phyloP scores from a whole-genome alignment of 2,797 vertebrate species.

The Pseudochirops cupreus region DNA sequence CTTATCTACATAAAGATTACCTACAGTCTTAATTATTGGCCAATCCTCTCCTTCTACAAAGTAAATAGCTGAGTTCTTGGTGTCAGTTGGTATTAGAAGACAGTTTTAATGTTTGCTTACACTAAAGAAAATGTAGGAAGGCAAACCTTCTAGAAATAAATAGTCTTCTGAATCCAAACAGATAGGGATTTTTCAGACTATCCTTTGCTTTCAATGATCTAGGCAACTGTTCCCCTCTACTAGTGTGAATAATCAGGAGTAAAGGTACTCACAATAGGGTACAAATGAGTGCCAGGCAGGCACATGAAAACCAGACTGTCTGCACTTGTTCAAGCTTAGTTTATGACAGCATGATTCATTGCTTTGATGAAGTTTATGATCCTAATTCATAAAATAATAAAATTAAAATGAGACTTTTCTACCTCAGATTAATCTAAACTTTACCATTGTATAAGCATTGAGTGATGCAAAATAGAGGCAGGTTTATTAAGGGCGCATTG shows the following conservation, averaged over 20 bases:
- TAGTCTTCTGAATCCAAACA: conserved; percentile 50
- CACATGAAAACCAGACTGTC: background rate
- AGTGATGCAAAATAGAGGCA: background rate
- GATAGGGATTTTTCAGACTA: conserved; percentile 38
- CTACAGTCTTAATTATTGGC: background rate
- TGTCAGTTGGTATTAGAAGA: background rate
- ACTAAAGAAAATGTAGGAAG: conserved; percentile 53
- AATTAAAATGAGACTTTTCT: conserved; percentile 29
- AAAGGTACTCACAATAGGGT: background rate
- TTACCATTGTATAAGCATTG: conserved; percentile 3
- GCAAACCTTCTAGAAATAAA: conserved; percentile 27
- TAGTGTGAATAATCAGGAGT: background rate
- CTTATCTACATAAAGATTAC: background rate
- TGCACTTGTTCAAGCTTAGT: background rate
- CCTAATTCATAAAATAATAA: conserved; percentile 50
- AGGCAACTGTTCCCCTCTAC: conserved; percentile 13
- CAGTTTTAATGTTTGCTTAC: conserved; percentile 47
- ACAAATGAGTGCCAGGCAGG: background rate
- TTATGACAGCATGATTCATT: conserved; percentile 42
- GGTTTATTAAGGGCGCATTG: conserved; percentile 19
- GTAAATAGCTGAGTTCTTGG: conserved; percentile 6
- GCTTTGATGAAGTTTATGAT: conserved; percentile 31
- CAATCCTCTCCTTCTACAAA: background rate
- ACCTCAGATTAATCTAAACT: conserved; percentile 25
- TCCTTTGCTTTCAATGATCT: conserved; percentile 24